These are phyloP conservation scores for Lycophotia porphyrea DNA, from an alignment of 2,888 invertebrate species.

Conservation along the genomic window DNA sequence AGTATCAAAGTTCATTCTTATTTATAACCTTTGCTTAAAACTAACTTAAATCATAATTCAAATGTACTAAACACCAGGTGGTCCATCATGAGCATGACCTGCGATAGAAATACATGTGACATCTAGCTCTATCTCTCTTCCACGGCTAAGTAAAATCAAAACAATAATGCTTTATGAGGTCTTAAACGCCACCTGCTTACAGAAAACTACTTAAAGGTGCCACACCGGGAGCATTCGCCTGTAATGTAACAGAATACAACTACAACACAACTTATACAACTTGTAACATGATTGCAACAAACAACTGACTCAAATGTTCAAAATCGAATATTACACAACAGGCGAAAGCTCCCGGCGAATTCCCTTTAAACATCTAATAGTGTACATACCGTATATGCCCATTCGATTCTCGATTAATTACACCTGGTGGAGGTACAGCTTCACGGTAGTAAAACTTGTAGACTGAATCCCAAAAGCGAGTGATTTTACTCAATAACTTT, in stretches of 20 bases:
- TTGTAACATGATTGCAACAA: not conserved
- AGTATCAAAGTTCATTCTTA: not conserved
- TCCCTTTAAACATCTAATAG: not conserved
- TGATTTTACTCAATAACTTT: not conserved
- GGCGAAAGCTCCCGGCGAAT: not conserved
- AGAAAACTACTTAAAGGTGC: not conserved
- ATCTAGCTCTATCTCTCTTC: not conserved
- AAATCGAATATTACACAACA: not conserved
- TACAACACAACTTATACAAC: no score
- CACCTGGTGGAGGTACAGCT: conserved; percentile 12
- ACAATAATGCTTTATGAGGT: not conserved
- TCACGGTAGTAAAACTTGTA: conserved; percentile 27
- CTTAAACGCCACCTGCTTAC: not conserved
- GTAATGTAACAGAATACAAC: not conserved
- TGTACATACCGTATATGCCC: conserved; percentile 1
- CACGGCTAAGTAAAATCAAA: not conserved
- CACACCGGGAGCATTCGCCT: no score
- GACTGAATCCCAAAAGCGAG: conserved; percentile 27
- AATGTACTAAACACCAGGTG: conserved; percentile 5
- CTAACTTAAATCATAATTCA: not conserved
- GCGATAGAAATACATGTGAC: not conserved
- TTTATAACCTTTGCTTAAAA: not conserved
- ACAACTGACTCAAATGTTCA: not conserved
- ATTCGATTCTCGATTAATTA: not conserved
- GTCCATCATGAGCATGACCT: not conserved